A percentile compares a stretch with the other conserved stretches of the same genome.
Evolutionary conservation across 2,113 vertebrate species (phyloP).

Genomic region (Catharus bicknelli): DNA sequence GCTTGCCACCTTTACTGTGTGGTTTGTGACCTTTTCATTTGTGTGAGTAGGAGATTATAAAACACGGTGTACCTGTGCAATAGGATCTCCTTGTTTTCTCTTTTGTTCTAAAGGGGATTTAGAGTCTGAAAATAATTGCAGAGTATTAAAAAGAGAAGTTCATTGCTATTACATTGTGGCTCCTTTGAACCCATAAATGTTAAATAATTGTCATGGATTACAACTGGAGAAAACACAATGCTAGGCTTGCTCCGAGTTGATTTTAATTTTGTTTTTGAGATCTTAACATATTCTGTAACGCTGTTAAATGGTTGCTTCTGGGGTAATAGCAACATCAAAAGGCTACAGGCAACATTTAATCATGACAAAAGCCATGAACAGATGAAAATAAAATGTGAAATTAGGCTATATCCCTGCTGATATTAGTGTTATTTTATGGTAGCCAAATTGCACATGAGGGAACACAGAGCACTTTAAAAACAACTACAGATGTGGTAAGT

Average conservation of each 20-base stretch:
- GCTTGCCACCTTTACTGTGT: background rate
- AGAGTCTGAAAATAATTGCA: background rate
- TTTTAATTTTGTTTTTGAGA: background rate
- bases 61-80: background rate
- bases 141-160: background rate
- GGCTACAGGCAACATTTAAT: background rate
- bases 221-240: background rate
- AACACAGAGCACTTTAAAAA: background rate
- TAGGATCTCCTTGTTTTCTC: background rate
- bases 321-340: background rate
- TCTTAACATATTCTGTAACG: background rate
- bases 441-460: background rate
- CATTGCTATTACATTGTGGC: fast-evolving
- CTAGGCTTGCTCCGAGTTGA: background rate
- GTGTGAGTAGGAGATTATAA: background rate
- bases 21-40: background rate
- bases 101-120: background rate
- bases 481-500: background rate
- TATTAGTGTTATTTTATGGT: background rate
- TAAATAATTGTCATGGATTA: background rate
- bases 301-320: background rate
- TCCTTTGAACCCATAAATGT: background rate
- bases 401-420: background rate
- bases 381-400: background rate
- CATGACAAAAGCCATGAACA: background rate